These are phyloP conservation scores for Chanos chanos DNA, from an alignment of 2,797 vertebrate species.

Conservation along the genomic window DNA sequence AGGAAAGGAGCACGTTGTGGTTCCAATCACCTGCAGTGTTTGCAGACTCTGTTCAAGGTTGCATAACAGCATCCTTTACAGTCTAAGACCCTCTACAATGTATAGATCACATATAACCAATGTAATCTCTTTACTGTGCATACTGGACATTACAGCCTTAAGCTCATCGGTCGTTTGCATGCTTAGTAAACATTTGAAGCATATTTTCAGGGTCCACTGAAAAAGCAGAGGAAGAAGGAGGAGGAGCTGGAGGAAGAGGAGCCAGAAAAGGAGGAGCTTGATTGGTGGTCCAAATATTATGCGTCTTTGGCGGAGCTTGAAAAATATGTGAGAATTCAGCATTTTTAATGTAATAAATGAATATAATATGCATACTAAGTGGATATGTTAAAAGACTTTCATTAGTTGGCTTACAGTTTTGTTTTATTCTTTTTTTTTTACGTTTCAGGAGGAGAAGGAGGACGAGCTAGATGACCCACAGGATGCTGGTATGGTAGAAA, in stretches of 20 bases:
- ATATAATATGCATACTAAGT: no score
- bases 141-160: no score
- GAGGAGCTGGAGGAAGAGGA: conserved; percentile 82
- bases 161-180: no score
- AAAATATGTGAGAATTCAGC: conserved; percentile 65
- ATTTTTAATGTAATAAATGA: no score
- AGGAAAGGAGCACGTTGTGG: no score
- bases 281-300: conserved; percentile 98
- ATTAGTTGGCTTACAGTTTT: neutral
- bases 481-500: conserved; percentile 46
- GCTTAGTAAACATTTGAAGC: neutral
- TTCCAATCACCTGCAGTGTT: no score
- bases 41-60: no score
- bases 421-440: neutral
- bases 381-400: neutral
- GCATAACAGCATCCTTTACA: no score
- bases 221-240: conserved; percentile 62
- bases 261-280: conserved; percentile 85
- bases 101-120: no score
- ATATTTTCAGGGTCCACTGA: conserved; percentile 69
- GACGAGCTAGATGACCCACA: conserved; percentile 56
- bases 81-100: no score
- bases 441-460: conserved; percentile 47
- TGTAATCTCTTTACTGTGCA: no score
- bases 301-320: conserved; percentile 81